These are phyloP conservation scores for Phaonia tiefii DNA, from an alignment of 2,888 invertebrate species.

Conservation along the genomic window DNA sequence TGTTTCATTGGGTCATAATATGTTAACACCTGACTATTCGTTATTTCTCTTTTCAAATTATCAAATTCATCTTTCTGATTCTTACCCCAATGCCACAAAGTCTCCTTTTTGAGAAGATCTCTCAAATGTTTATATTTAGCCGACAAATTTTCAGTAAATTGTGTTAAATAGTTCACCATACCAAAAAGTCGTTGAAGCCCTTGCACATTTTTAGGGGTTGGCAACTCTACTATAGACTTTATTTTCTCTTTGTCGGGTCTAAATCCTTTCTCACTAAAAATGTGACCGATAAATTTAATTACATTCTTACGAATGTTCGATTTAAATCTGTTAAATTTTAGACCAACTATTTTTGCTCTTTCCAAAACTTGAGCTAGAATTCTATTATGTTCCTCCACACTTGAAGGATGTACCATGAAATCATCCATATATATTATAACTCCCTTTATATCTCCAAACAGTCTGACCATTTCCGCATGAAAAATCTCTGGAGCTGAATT, in stretches of 20 bases:
- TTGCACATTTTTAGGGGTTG: conserved; percentile 53
- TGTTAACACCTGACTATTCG: conserved; percentile 38
- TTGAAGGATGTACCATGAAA: conserved; percentile 18
- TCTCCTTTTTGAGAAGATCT: conserved; percentile 15
- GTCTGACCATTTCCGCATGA: no score
- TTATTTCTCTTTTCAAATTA: conserved; percentile 41
- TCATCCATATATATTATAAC: no score
- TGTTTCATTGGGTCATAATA: conserved; percentile 36
- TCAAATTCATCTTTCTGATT: conserved; percentile 12
- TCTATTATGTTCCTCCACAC: no score
- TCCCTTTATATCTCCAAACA: no score
- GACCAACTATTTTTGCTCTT: conserved; percentile 46
- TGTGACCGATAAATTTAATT: conserved; percentile 54
- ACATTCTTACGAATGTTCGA: conserved; percentile 34
- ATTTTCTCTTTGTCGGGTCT: conserved; percentile 56
- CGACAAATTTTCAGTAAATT: conserved; percentile 47
- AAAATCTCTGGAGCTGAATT: no score
- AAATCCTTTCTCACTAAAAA: conserved; percentile 34
- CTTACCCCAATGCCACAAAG: conserved; percentile 39
- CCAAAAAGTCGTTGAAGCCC: conserved; percentile 65
- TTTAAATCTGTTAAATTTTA: conserved; percentile 70
- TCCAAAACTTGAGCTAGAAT: not conserved
- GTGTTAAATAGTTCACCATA: conserved; percentile 59
- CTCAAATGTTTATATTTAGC: conserved; percentile 24
- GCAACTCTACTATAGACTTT: conserved; percentile 53